Conservation (phyloP, 2,113 vertebrate species). For the Balaeniceps rex region DNA sequence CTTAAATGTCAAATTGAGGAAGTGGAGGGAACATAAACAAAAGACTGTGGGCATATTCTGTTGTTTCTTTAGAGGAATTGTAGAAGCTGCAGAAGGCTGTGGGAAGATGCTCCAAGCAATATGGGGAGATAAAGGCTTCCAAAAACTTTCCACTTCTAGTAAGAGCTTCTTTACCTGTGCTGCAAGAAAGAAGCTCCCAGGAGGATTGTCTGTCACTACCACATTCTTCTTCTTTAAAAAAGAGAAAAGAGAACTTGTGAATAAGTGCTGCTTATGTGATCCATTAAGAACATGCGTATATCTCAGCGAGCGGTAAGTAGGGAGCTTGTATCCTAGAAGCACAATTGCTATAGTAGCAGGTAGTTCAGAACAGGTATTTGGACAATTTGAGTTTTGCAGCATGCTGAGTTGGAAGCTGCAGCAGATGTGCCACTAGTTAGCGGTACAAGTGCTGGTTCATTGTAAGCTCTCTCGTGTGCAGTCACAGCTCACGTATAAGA, state of each 20-base stretch:
- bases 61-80: background rate
- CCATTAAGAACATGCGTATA: background rate
- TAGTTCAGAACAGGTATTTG: background rate
- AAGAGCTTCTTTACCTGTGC: background rate
- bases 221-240: background rate
- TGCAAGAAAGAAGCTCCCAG: background rate
- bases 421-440: background rate
- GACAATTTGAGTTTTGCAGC: background rate
- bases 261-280: background rate
- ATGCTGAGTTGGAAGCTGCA: background rate
- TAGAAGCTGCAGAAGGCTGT: background rate
- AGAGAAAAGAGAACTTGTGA: background rate
- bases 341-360: background rate
- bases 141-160: background rate
- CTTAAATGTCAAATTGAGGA: background rate
- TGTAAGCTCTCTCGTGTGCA: accelerated
- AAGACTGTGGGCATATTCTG: background rate
- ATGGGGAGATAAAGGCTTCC: background rate
- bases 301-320: background rate
- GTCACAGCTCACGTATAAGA: accelerated
- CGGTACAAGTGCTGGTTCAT: accelerated
- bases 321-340: background rate
- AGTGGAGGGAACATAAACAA: background rate
- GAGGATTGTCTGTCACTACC: background rate
- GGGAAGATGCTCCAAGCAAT: background rate